A percentile compares a stretch with the other conserved stretches of the same genome.
These are phyloP conservation scores for Daboia siamensis DNA, from an alignment of 2,113 vertebrate genomes.

Conservation along the genomic window DNA sequence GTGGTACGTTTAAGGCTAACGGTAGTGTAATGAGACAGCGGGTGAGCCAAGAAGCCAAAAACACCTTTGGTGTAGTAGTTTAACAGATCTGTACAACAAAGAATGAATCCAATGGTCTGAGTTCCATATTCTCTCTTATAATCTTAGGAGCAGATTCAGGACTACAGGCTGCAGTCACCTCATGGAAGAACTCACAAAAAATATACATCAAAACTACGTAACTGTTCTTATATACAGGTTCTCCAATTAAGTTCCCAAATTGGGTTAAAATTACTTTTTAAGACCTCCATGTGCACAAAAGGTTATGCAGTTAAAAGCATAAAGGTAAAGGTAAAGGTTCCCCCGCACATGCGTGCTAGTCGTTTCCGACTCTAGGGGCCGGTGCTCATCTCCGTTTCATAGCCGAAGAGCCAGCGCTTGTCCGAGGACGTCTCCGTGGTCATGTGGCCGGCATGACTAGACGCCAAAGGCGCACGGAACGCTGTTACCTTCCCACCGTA, in stretches of 20 bases:
- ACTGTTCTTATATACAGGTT: neutral
- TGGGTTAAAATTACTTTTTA: neutral
- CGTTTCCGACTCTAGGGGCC: no score
- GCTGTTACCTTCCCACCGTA: no score
- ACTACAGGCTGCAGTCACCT: neutral
- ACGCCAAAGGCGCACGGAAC: no score
- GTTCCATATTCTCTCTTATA: neutral
- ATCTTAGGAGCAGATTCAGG: neutral
- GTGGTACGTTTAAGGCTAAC: neutral
- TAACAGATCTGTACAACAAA: neutral
- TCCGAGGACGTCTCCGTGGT: no score
- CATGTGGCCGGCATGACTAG: no score
- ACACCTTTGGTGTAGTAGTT: neutral
- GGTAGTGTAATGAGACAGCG: neutral
- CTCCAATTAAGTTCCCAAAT: neutral
- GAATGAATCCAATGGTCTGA: neutral
- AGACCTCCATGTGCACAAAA: accelerated
- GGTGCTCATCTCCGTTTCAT: no score
- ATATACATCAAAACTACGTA: neutral
- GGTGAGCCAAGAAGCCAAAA: neutral
- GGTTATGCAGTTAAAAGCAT: neutral
- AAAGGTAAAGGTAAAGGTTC: no score
- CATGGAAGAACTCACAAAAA: neutral
- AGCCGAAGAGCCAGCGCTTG: no score
- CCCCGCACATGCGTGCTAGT: no score